A percentile compares a stretch with the other conserved stretches of the same genome.
Conservation (phyloP, 2,113 vertebrate genomes). For the Pseudonaja textilis region DNA sequence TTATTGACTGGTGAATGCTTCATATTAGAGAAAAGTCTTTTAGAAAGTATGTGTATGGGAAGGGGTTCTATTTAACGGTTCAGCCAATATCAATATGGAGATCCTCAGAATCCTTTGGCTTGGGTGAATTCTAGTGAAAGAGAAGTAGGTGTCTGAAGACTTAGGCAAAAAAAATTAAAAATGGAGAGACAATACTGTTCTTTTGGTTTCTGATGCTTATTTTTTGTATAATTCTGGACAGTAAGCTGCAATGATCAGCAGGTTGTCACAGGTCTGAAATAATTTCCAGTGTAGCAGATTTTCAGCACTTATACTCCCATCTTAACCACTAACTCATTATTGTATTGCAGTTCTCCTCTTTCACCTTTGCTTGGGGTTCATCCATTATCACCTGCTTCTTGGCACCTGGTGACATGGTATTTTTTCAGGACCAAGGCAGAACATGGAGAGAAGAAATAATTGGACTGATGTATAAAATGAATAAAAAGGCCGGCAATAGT, state of each 20-base stretch:
- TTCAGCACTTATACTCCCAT: background rate
- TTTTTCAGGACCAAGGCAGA: background rate
- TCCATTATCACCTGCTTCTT: background rate
- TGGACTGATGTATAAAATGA: background rate
- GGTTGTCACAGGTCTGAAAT: background rate
- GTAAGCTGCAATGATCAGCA: background rate
- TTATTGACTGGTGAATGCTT: background rate
- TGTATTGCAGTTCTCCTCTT: background rate
- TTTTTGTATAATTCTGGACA: background rate
- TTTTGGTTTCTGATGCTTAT: background rate
- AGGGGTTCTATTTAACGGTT: background rate
- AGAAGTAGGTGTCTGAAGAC: background rate
- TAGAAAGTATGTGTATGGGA: background rate
- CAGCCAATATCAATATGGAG: background rate
- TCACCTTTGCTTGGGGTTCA: background rate
- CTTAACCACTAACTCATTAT: background rate
- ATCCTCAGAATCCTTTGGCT: background rate
- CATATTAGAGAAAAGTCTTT: conserved; percentile 13
- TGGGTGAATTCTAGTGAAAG: background rate
- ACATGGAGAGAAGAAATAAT: background rate
- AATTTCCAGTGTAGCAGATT: background rate
- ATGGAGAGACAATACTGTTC: background rate
- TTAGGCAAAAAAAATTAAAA: background rate
- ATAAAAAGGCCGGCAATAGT: background rate
- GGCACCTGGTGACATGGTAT: background rate